These are phyloP conservation scores for Molorchus minor DNA, from an alignment of 2,888 invertebrate genomes.

Conservation along the genomic window DNA sequence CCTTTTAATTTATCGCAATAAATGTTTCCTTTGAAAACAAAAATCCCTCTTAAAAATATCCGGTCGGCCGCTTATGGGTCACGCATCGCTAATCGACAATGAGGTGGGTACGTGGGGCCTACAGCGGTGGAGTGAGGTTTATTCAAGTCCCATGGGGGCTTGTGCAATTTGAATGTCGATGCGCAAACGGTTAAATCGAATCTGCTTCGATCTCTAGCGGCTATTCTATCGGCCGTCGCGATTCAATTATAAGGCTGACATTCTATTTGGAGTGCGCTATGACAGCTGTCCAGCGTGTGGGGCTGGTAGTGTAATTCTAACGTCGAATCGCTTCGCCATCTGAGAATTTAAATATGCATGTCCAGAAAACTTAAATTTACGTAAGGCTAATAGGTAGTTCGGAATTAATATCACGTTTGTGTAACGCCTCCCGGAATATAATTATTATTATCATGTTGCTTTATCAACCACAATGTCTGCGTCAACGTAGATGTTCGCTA, in stretches of 20 bases:
- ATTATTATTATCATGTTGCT: no score
- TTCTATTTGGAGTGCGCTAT: conserved; percentile 49
- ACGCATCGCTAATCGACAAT: conserved; percentile 47
- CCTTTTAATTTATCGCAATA: conserved; percentile 20
- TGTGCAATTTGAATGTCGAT: conserved; percentile 58
- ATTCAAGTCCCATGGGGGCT: conserved; percentile 49
- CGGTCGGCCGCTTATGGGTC: conserved; percentile 28
- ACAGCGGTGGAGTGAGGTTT: conserved; percentile 38
- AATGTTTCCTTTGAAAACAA: conserved; percentile 25
- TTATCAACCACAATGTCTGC: no score
- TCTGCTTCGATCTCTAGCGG: conserved; percentile 57
- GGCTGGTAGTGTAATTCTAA: conserved; percentile 24
- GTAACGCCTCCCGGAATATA: no score
- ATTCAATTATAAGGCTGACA: conserved; percentile 56
- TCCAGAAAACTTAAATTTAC: no score
- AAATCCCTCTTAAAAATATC: conserved; percentile 18
- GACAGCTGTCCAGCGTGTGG: conserved; percentile 45
- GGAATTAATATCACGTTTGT: neutral
- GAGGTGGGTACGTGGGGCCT: conserved; percentile 37
- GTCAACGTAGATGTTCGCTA: no score
- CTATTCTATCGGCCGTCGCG: conserved; percentile 48
- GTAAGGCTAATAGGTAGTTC: no score
- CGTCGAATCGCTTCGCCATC: conserved; percentile 30
- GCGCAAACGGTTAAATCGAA: conserved; percentile 59
- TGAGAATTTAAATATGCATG: conserved; percentile 31